phyloP scores from a whole-genome alignment of 1,140 invertebrate genomes.

The Pseudomyrmex gracilis region DNA sequence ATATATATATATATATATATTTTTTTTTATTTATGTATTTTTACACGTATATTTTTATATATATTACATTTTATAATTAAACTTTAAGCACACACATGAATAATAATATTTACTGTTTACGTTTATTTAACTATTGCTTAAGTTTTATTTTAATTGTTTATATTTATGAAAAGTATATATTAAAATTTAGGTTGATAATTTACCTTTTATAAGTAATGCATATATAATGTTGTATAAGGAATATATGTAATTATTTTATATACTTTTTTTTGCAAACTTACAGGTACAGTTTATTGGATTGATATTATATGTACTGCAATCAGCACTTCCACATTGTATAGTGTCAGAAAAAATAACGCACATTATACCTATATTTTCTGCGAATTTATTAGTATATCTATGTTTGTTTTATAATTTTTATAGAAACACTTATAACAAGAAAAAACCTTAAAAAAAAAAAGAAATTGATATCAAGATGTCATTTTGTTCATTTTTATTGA shows the following conservation, averaged over 20 bases:
- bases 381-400: slow-evolving; percentile 14
- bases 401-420: slow-evolving; percentile 35
- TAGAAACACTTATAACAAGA: not conserved
- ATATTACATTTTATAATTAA: too few relatives aligned
- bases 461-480: not conserved
- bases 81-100: too few relatives aligned
- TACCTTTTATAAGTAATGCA: not conserved
- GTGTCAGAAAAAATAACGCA: accelerated
- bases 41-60: too few relatives aligned
- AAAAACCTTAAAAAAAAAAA: not conserved
- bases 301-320: accelerated
- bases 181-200: not conserved
- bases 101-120: too few relatives aligned
- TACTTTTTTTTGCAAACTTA: slow-evolving; percentile 10
- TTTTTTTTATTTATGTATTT: too few relatives aligned
- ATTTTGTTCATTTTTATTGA: not conserved
- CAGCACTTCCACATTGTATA: not conserved
- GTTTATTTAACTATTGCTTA: too few relatives aligned
- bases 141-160: not conserved
- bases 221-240: not conserved
- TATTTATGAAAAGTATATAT: not conserved
- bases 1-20: too few relatives aligned
- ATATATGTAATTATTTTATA: not conserved
- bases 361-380: not conserved
- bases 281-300: slow-evolving; percentile 18